phyloP scores from a whole-genome alignment of 2,797 vertebrate genomes.

The Mycteria americana region DNA sequence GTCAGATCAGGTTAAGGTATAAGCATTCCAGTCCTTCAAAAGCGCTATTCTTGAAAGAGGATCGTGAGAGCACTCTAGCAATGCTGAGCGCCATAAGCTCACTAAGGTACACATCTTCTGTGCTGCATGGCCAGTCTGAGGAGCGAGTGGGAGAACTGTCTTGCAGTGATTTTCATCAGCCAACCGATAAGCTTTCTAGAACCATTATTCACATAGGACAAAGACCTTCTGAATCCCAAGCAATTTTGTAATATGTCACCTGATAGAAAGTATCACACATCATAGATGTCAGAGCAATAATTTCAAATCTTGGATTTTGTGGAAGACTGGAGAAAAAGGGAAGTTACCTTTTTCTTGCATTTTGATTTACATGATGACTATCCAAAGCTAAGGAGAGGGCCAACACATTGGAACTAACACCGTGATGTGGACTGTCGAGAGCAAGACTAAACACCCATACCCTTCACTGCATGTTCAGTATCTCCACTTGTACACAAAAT shows the following conservation, averaged over 20 bases:
- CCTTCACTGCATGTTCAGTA: neutral
- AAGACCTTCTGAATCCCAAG: neutral
- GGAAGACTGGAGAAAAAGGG: neutral
- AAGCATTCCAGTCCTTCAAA: neutral
- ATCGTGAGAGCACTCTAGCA: neutral
- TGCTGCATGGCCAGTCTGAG: neutral
- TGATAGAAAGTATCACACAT: neutral
- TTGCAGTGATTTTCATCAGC: neutral
- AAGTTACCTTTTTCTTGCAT: neutral
- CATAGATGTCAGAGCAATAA: neutral
- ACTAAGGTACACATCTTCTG: neutral
- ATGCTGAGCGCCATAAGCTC: neutral
- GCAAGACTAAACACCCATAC: neutral
- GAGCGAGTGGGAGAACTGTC: neutral
- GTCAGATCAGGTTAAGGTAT: neutral
- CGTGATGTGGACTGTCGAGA: accelerated
- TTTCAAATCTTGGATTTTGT: neutral
- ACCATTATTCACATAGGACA: neutral
- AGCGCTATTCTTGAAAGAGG: neutral
- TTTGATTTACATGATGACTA: neutral
- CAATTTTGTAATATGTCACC: neutral
- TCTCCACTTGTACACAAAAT: neutral
- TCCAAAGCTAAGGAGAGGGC: neutral
- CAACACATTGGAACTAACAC: neutral
- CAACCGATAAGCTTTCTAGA: neutral